Base-by-base conservation (phyloP, 2,888 invertebrate species). In the Caenorhabditis virilis region DNA sequence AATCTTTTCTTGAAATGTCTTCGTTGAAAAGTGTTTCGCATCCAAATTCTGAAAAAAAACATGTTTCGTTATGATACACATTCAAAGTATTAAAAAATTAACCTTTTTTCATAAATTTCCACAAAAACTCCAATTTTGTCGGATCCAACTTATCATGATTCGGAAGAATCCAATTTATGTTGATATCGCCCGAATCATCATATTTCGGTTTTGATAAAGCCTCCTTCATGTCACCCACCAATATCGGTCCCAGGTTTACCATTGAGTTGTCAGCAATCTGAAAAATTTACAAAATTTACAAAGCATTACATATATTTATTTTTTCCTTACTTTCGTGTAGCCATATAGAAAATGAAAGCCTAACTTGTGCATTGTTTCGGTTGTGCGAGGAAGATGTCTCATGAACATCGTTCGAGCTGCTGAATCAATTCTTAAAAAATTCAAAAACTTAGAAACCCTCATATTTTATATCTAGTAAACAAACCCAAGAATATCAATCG, bases 211-310 rank as follows among this genome's bases (percentile, higher is more conserved):
- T 56, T 15, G 49, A 46, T 27, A 69, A 16, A 2, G 69, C 72
- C 26, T 63, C 66, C 26, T 53, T 56, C 16, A 69, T 49, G n/a
- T 72, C 65, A 6, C 93, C 93, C 0, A 89, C 88, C 13, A 93
- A 85, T 65, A 91, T 87, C 0, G 94, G 91, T 7, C 91, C 88
- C 59, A 95, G 84, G 84, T 95, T 95, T 0, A 93, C 92, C 83
- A 91, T 93, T 0, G 94, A 94, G 84, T 94, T 95, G 84, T 94
- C 94, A 2, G 89, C 95, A 9, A 64, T 42, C 63, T 63, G 20
- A 36, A 33, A 36, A 33, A 5, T 20, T 20, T 13, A 6, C 15
- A 47, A n/a, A 39, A 7, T 49, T 18, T 5, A 25, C 9, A 23
- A 45, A 35, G 18, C 6, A 26, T 23, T 4, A 48, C 7, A 22